These are phyloP conservation scores for Scaptomyza parva DNA, from an alignment of 2,888 invertebrate genomes.

Conservation along the genomic window DNA sequence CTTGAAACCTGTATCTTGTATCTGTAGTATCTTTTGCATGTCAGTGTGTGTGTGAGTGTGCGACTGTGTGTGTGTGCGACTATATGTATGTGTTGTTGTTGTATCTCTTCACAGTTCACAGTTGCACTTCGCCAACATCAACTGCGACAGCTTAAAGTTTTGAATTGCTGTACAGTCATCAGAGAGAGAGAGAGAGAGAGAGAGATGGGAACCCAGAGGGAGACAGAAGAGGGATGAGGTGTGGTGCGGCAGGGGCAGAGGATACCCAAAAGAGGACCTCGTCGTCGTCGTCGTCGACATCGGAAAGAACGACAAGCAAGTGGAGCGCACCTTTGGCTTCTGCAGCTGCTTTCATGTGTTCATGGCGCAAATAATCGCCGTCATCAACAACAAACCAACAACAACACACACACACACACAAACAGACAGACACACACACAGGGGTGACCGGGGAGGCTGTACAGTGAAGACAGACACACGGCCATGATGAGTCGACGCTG, in stretches of 20 bases:
- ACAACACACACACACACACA: constrained; percentile 13
- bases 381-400: constrained; percentile 75
- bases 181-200: not conserved
- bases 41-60: constrained; percentile 15
- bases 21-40: constrained; percentile 13
- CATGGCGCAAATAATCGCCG: constrained; percentile 79
- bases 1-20: constrained; percentile 21
- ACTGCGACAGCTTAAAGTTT: constrained; percentile 74
- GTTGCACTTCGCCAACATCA: constrained; percentile 67
- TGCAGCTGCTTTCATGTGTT: constrained; percentile 79
- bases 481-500: constrained; percentile 72
- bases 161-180: constrained; percentile 73
- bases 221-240: too few relatives aligned
- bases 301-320: constrained; percentile 69
- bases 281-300: constrained; percentile 13
- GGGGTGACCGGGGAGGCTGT: not conserved
- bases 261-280: not conserved
- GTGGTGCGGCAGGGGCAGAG: too few relatives aligned
- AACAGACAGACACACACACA: not conserved
- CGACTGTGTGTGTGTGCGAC: constrained; percentile 23
- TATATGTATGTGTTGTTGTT: constrained; percentile 16
- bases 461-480: constrained; percentile 23
- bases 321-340: constrained; percentile 73
- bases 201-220: too few relatives aligned
- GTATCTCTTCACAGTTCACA: constrained; percentile 27